phyloP scores from a whole-genome alignment of 2,888 invertebrate species.

The Brenthis hecate region DNA sequence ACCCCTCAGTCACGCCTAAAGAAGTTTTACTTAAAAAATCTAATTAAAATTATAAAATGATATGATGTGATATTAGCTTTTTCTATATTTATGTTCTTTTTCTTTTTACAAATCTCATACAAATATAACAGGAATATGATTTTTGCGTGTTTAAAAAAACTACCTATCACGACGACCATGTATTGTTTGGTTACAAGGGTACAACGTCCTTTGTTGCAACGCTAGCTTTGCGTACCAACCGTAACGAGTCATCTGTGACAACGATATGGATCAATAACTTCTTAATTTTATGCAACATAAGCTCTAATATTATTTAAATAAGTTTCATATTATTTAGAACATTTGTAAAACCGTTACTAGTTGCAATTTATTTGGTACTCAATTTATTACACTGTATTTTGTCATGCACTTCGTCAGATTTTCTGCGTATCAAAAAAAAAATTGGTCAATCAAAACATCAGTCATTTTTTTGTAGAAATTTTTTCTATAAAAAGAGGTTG shows the following conservation, averaged over 20 bases:
- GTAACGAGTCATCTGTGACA: constrained; percentile 31
- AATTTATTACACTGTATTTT: too few relatives aligned
- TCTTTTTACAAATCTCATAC: background rate
- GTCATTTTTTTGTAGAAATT: too few relatives aligned
- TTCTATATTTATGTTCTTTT: too few relatives aligned
- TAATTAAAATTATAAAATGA: too few relatives aligned
- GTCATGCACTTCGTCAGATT: too few relatives aligned
- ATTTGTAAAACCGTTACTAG: background rate
- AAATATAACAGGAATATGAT: background rate
- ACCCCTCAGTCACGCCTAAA: too few relatives aligned
- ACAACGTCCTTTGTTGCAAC: constrained; percentile 22
- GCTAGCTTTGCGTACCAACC: constrained; percentile 26
- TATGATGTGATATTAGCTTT: too few relatives aligned
- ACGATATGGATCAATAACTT: constrained; percentile 30
- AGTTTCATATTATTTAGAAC: constrained; percentile 2
- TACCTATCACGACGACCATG: constrained; percentile 4
- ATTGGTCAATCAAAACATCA: too few relatives aligned
- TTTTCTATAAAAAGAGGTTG: too few relatives aligned
- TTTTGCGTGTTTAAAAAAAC: constrained; percentile 5
- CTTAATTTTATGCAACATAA: constrained; percentile 10
- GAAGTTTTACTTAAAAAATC: too few relatives aligned
- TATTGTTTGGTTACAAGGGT: background rate
- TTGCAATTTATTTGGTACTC: too few relatives aligned
- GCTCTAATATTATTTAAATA: constrained; percentile 7
- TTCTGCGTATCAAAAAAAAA: too few relatives aligned